Conservation (phyloP, 2,888 invertebrate genomes). For the Xylota sylvarum region DNA sequence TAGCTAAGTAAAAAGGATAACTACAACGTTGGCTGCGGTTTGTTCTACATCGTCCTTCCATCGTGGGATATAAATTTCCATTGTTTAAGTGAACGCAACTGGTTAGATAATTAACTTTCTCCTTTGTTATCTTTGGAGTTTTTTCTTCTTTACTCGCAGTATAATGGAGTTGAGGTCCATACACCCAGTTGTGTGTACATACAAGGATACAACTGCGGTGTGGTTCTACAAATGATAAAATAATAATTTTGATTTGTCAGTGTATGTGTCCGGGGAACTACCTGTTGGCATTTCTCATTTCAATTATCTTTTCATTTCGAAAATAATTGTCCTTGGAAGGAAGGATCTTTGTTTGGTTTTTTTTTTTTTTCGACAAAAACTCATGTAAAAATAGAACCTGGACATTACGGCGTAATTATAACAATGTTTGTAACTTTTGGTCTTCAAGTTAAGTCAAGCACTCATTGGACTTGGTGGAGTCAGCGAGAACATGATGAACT, state of each 20-base stretch:
- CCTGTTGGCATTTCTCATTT: conserved; percentile 48
- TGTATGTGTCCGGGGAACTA: conserved; percentile 22
- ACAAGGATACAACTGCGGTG: conserved; percentile 9
- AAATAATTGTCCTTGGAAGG: conserved; percentile 1
- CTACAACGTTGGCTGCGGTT: conserved; percentile 37
- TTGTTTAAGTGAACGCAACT: conserved; percentile 73
- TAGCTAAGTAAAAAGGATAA: conserved; percentile 74
- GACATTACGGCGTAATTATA: too few relatives aligned
- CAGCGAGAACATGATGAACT: too few relatives aligned
- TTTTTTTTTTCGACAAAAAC: neutral
- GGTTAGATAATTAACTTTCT: conserved; percentile 76
- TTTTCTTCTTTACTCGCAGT: neutral
- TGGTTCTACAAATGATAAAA: conserved; percentile 59
- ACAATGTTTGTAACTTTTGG: too few relatives aligned
- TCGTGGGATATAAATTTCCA: conserved; percentile 71
- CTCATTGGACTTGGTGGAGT: too few relatives aligned
- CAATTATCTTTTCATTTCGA: conserved; percentile 29
- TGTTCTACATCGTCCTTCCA: conserved; percentile 10
- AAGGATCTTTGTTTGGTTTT: neutral
- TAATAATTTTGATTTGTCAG: conserved; percentile 68
- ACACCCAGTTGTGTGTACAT: neutral
- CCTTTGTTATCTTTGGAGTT: conserved; percentile 54
- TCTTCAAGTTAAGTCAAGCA: too few relatives aligned
- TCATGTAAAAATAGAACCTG: too few relatives aligned
- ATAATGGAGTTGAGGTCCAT: conserved; percentile 1